Percentiles rank a stretch among this genome's conserved stretches.
These are phyloP conservation scores for Murina feae DNA, from an alignment of 2,113 vertebrate species.

Conservation along the genomic window DNA sequence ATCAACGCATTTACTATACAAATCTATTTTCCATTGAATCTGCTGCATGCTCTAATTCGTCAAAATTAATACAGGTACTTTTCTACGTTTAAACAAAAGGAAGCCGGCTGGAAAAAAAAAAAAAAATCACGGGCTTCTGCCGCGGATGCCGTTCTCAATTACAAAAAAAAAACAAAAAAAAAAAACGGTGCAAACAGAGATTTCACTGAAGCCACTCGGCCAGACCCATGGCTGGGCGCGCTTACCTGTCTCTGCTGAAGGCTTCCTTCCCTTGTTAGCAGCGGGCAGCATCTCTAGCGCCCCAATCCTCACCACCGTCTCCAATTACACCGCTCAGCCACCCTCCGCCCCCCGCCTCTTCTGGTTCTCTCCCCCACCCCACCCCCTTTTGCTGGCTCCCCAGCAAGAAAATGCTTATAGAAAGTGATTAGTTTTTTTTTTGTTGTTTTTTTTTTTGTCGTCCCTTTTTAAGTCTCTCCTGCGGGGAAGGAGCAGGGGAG, in stretches of 20 bases:
- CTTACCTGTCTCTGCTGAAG: constrained; percentile 97
- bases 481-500: constrained; percentile 82
- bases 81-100: constrained; percentile 83
- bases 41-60: constrained; percentile 74
- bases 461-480: constrained; percentile 88
- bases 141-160: constrained; percentile 76
- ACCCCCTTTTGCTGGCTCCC: not conserved
- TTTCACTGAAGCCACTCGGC: constrained; percentile 72
- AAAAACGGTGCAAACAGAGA: constrained; percentile 74
- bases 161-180: too few relatives aligned
- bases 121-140: constrained; percentile 73
- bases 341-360: constrained; percentile 53
- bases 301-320: constrained; percentile 85
- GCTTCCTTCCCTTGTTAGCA: constrained; percentile 93
- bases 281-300: constrained; percentile 94
- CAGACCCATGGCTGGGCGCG: constrained; percentile 71
- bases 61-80: constrained; percentile 79
- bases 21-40: constrained; percentile 79
- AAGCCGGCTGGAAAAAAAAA: constrained; percentile 74
- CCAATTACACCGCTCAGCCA: constrained; percentile 80
- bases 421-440: constrained; percentile 85
- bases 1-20: constrained; percentile 69
- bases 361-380: not conserved
- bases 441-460: too few relatives aligned
- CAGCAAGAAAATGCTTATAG: constrained; percentile 80